Evolutionary conservation across 2,797 vertebrate genomes (phyloP).

Genomic region (Euthynnus affinis): DNA sequence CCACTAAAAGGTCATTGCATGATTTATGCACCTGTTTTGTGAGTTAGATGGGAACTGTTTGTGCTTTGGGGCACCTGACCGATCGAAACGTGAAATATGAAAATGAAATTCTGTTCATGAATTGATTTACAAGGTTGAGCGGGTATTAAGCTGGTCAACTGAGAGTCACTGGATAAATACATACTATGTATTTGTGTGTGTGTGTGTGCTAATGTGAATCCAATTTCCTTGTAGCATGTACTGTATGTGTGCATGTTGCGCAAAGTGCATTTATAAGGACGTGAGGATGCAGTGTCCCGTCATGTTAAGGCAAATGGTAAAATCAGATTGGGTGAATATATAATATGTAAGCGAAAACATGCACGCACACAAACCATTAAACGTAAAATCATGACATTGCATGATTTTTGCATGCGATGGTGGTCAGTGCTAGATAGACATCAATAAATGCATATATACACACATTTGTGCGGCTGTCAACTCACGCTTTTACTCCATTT

Average conservation of each 20-base stretch:
- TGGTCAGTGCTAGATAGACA: background rate
- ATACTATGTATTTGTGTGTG: background rate
- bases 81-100: conserved; percentile 66
- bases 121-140: conserved; percentile 75
- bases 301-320: background rate
- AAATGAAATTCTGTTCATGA: conserved; percentile 72
- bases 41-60: conserved; percentile 68
- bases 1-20: conserved; percentile 77
- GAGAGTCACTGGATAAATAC: conserved; percentile 41
- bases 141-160: conserved; percentile 40
- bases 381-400: background rate
- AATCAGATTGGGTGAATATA: background rate
- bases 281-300: conserved; percentile 2
- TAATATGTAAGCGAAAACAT: conserved; percentile 5
- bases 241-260: background rate
- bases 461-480: conserved; percentile 4
- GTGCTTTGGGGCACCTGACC: conserved; percentile 73
- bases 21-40: conserved; percentile 81
- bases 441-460: background rate
- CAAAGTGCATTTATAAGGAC: background rate
- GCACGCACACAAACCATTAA: conserved; percentile 1
- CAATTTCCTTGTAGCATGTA: background rate
- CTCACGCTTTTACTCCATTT: conserved; percentile 36
- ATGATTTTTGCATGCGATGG: background rate
- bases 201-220: background rate